These are phyloP conservation scores for Astyanax mexicanus DNA, from an alignment of 2,797 vertebrate genomes.

Conservation along the genomic window DNA sequence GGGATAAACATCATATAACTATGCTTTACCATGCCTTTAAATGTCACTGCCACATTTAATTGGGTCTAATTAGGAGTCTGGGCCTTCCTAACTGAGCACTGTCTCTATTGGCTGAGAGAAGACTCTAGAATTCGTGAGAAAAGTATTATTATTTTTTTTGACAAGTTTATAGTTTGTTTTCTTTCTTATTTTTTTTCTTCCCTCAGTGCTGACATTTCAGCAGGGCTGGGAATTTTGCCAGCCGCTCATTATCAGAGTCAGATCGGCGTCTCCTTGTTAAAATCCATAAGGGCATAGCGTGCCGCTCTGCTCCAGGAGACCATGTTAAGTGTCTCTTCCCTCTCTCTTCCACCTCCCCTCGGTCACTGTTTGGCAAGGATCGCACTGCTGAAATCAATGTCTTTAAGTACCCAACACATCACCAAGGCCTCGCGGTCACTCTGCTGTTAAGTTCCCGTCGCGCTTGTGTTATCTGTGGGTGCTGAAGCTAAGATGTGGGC, in stretches of 20 bases:
- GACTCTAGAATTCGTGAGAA: background rate
- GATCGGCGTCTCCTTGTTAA: conserved; percentile 56
- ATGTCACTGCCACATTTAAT: conserved; percentile 50
- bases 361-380: conserved; percentile 26
- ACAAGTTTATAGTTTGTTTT: conserved; percentile 39
- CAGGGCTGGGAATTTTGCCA: conserved; percentile 49
- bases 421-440: conserved; percentile 22
- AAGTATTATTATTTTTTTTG: conserved; percentile 37
- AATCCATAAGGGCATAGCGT: conserved; percentile 59
- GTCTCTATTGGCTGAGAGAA: background rate
- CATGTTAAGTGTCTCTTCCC: conserved; percentile 52
- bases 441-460: conserved; percentile 23
- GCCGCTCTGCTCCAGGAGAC: conserved; percentile 53
- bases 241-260: conserved; percentile 54
- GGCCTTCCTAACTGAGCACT: background rate
- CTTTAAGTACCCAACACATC: conserved; percentile 28
- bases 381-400: conserved; percentile 42
- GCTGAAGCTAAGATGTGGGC: conserved; percentile 37
- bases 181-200: conserved; percentile 42
- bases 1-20: conserved; percentile 17
- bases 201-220: conserved; percentile 50
- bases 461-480: conserved; percentile 28
- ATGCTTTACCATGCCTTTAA: conserved; percentile 34
- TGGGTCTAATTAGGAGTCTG: conserved; percentile 28
- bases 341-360: conserved; percentile 43